Evolutionary conservation across 2,888 invertebrate genomes (phyloP).

Genomic region (Coremacera marginata): DNA sequence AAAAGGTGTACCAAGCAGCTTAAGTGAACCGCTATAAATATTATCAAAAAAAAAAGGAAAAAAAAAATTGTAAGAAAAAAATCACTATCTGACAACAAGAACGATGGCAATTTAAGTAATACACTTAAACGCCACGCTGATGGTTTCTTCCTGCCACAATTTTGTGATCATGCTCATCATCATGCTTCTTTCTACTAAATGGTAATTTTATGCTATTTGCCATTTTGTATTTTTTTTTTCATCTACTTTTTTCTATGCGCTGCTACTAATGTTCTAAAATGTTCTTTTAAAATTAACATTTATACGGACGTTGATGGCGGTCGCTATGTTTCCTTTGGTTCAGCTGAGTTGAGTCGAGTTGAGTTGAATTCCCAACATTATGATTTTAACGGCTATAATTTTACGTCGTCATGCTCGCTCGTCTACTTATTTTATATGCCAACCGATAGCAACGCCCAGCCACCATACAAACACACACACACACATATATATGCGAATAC

Average conservation of each 20-base stretch:
- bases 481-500: neutral
- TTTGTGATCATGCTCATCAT: too few species aligned
- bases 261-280: too few species aligned
- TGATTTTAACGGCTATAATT: slow-evolving; percentile 9
- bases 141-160: too few species aligned
- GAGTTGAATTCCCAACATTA: neutral
- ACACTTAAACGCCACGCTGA: too few species aligned
- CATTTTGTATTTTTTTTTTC: neutral
- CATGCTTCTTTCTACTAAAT: neutral
- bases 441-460: neutral
- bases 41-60: neutral
- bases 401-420: slow-evolving; percentile 1
- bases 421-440: slow-evolving; percentile 8
- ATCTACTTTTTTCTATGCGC: neutral
- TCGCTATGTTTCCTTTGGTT: too few species aligned
- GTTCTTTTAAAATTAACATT: too few species aligned
- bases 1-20: slow-evolving; percentile 29
- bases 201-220: neutral
- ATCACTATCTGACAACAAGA: neutral
- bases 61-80: too few species aligned
- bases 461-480: neutral
- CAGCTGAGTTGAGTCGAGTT: too few species aligned
- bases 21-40: neutral
- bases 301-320: too few species aligned
- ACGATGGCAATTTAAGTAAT: neutral